A percentile compares a stretch with the other conserved stretches of the same genome.
Evolutionary conservation across 2,113 vertebrate species (phyloP).

Genomic region (Dicaeum eximium): DNA sequence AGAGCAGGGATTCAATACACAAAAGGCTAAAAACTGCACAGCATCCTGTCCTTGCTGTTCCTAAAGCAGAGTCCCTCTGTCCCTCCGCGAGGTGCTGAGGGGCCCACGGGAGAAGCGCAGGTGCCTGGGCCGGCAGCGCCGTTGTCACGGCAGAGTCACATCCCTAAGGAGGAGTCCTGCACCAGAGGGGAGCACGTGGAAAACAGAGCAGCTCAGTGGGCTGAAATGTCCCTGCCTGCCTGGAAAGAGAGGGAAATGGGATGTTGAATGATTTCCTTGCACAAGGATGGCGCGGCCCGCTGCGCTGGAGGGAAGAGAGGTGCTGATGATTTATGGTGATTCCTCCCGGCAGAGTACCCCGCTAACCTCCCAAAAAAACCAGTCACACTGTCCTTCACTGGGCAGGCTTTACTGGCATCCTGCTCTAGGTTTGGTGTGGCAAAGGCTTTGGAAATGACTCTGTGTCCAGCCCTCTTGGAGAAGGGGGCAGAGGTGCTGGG

Average conservation of each 20-base stretch:
- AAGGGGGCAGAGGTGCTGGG: background rate
- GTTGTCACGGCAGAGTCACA: background rate
- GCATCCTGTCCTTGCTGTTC: conserved; percentile 54
- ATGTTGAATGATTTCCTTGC: background rate
- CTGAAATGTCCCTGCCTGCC: background rate
- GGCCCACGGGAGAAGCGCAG: background rate
- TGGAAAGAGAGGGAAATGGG: background rate
- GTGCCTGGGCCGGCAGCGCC: background rate
- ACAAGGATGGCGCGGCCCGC: background rate
- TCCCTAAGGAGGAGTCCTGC: background rate
- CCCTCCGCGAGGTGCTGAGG: rapidly evolving
- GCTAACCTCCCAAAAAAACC: background rate
- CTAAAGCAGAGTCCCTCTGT: background rate
- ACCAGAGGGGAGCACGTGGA: background rate
- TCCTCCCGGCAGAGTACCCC: background rate
- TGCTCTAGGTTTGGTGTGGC: background rate
- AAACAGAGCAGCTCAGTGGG: background rate
- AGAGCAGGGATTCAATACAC: conserved; percentile 36
- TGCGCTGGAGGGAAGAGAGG: background rate
- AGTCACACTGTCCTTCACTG: background rate
- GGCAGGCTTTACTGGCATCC: background rate
- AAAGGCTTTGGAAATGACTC: background rate
- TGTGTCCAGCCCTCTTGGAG: background rate
- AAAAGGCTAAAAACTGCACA: conserved; percentile 65
- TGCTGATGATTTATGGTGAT: background rate